phyloP scores from a whole-genome alignment of 2,113 vertebrate species.

The Geothlypis trichas region DNA sequence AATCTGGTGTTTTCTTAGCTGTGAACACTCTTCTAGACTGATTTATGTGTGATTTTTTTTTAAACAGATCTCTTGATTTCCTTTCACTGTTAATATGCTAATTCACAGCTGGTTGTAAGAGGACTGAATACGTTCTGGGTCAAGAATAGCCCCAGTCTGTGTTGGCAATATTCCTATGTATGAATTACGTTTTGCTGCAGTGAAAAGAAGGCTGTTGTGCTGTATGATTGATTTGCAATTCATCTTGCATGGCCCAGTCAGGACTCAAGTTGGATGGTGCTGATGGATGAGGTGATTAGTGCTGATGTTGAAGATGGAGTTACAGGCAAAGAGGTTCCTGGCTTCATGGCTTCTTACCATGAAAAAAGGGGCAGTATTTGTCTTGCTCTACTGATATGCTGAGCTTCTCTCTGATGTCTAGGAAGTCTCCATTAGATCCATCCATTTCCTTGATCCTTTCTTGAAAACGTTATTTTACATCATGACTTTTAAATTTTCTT shows the following conservation, averaged over 20 bases:
- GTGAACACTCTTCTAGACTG: background rate
- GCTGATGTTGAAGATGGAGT: background rate
- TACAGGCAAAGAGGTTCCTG: background rate
- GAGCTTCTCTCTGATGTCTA: background rate
- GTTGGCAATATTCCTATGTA: background rate
- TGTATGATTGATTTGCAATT: background rate
- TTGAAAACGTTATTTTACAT: background rate
- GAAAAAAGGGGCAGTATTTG: background rate
- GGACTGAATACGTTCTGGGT: background rate
- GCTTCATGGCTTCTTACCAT: background rate
- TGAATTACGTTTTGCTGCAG: background rate
- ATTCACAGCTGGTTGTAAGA: background rate
- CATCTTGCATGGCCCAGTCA: accelerated
- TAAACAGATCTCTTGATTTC: background rate
- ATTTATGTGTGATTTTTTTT: background rate
- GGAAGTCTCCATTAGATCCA: background rate
- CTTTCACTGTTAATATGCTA: background rate
- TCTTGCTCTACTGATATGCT: background rate
- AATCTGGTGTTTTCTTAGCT: background rate
- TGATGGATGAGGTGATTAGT: background rate
- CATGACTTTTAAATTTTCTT: background rate
- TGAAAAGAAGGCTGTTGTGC: background rate
- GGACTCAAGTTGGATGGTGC: background rate
- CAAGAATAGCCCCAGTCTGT: background rate
- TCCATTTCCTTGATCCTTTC: background rate